These are phyloP conservation scores for Drosophila micromelanica DNA, from an alignment of 1,140 invertebrate genomes.

Conservation along the genomic window DNA sequence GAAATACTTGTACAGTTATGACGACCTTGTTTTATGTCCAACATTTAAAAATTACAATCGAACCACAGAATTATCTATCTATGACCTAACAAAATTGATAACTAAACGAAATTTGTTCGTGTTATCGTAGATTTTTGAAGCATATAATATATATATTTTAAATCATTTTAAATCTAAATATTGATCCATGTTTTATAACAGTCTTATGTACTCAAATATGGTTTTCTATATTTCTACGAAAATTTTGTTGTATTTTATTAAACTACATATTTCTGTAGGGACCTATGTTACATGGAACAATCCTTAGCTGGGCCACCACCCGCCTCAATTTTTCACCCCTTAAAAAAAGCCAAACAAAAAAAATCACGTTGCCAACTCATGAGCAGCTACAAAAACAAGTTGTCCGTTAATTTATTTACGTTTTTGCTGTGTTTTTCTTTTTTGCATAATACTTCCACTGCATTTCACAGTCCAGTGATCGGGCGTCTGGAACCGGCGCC, in stretches of 20 bases:
- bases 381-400: constrained; percentile 30
- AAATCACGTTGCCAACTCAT: constrained; percentile 67
- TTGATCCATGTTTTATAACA: no score
- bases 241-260: background rate
- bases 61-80: no score
- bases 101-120: background rate
- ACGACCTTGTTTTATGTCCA: constrained; percentile 32
- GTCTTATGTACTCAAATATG: background rate
- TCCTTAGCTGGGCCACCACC: background rate
- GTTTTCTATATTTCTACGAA: background rate
- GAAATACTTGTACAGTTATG: constrained; percentile 37
- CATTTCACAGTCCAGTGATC: constrained; percentile 78
- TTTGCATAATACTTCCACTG: constrained; percentile 45
- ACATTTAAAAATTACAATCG: constrained; percentile 2
- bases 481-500: constrained; percentile 54
- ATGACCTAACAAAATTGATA: background rate
- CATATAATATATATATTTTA: no score
- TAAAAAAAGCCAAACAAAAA: constrained; percentile 21
- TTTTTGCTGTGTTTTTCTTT: constrained; percentile 14
- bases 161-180: no score
- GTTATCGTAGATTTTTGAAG: no score
- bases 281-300: background rate
- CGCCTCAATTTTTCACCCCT: background rate
- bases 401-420: constrained; percentile 31
- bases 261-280: background rate